phyloP scores from a whole-genome alignment of 92 coral and sea anemone genomes.

The Siderastrea siderea region DNA sequence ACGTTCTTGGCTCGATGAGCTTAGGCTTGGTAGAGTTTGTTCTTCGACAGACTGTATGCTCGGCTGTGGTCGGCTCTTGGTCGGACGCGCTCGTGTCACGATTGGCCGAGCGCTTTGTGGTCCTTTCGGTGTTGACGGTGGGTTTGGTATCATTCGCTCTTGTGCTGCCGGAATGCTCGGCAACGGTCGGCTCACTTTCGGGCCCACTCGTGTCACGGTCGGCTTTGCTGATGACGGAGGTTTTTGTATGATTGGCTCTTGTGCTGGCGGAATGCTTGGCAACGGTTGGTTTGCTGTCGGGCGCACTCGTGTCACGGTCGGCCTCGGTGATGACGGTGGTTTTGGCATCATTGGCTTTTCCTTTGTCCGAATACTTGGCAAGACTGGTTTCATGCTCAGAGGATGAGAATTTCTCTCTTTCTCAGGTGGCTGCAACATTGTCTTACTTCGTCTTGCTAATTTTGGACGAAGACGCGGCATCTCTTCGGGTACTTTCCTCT shows the following conservation, averaged over 20 bases:
- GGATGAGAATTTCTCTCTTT: neutral
- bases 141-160: neutral
- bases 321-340: conserved; percentile 1
- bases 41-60: neutral
- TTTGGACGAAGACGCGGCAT: conserved; percentile 7
- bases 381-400: neutral
- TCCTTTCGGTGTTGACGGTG: conserved; percentile 10
- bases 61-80: neutral
- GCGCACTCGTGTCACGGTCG: neutral
- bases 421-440: neutral
- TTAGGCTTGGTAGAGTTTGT: neutral
- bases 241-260: neutral
- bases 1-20: neutral
- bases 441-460: conserved; percentile 11
- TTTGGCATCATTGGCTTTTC: neutral
- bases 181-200: neutral
- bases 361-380: neutral
- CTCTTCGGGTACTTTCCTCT: neutral
- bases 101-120: too few relatives aligned
- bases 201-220: neutral
- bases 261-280: neutral
- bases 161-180: neutral
- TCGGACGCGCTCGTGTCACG: neutral
- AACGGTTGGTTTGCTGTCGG: neutral
- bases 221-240: conserved; percentile 4